Conservation (phyloP, 2,888 invertebrate species). For the Yponomeuta evonymella region DNA sequence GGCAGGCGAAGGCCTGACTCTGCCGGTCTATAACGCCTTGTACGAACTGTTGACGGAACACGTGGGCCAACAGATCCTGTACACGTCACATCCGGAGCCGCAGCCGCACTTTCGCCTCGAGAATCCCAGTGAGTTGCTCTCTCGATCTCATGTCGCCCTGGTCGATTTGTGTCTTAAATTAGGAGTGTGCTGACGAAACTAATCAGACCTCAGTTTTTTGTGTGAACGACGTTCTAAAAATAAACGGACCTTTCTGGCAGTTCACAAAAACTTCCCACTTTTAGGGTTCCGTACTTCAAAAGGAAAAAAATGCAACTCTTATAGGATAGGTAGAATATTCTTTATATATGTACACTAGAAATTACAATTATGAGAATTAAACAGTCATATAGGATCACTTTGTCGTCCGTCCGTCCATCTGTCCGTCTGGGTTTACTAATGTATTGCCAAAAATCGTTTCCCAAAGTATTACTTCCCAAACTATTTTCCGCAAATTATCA, state of each 20-base stretch:
- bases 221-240: background rate
- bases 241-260: no score
- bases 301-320: no score
- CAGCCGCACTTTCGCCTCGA: conserved; percentile 96
- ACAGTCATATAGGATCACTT: no score
- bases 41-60: conserved; percentile 99
- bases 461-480: no score
- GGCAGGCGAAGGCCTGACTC: conserved; percentile 87
- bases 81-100: conserved; percentile 95
- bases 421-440: no score
- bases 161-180: background rate
- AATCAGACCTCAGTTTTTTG: background rate
- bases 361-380: no score
- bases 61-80: conserved; percentile 95
- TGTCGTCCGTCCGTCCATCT: no score
- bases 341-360: no score
- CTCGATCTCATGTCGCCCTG: background rate
- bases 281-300: background rate
- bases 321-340: no score
- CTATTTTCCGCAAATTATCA: no score
- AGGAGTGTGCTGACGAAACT: background rate
- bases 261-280: no score
- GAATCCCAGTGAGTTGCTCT: conserved; percentile 89
- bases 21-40: conserved; percentile 98
- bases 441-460: no score